Base-by-base conservation (phyloP, 2,113 vertebrate species). In the Cranoglanis bouderius region DNA sequence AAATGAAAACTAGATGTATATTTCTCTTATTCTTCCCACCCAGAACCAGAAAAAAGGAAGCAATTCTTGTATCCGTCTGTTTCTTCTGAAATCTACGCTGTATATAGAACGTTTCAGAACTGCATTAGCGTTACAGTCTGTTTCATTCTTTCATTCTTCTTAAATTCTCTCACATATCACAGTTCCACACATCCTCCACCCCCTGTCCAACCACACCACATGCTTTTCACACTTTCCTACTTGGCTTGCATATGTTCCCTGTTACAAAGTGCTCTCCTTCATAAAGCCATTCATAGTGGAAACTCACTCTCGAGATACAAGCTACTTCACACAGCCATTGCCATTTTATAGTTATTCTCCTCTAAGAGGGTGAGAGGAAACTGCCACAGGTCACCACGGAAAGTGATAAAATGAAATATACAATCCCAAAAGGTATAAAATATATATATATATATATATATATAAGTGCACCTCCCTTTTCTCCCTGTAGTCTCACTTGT, bases 291-390 rank as follows among this genome's bases (percentile, higher is more conserved):
- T 85, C 87, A 59, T 53, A 78, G 43, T 49, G 43, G 75, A 78
- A 49, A 78, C 43, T 78, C 75, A 49, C 75, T 55, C 35, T 82
- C 6, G 38, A 86, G 78, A 86, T 49, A 86, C 84, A 61, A 51
- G 24, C 85, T 89, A 86, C 84, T 85, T 86, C 63, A 89, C n/a
- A 63, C 63, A 51, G 38, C 59, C 65, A 14, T 49, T 86, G 70
- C 35, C 40, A 32, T 81, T 89, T 86, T 89, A 85, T 85, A 85
- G 49, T 49, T 80, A 38, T 70, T 86, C 18, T 18, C 38, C 51
- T 78, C 74, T 85, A 61, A 85, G 82, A 85, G 72, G 55, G 46
- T 85, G 57, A 53, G 67, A 32, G 72, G 6, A 82, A 57, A 85
- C 8, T 32, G 83, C 72, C 55, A 49, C n/a, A 61, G 70, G 83